These are phyloP conservation scores for Macropus fuliginosus DNA, from an alignment of 2,797 vertebrate species.

Conservation along the genomic window DNA sequence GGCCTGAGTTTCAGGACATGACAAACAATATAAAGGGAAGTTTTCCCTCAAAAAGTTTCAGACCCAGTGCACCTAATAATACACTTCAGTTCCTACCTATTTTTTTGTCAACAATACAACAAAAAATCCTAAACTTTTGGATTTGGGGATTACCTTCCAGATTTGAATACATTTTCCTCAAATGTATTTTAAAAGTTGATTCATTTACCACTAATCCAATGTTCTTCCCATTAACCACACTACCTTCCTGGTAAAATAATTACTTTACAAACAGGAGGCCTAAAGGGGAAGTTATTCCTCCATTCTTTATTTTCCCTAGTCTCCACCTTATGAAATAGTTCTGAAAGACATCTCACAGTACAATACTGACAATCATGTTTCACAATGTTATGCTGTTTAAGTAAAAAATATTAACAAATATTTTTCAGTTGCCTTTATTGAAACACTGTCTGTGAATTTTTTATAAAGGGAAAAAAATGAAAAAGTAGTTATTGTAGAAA, in stretches of 20 bases:
- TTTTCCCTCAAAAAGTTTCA: not conserved
- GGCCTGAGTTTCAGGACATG: not conserved
- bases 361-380: not conserved
- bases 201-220: not conserved
- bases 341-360: not conserved
- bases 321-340: not conserved
- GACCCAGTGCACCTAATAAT: not conserved
- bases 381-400: not conserved
- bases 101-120: not conserved
- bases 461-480: not conserved
- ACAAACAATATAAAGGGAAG: not conserved
- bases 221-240: not conserved
- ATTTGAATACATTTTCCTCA: not conserved
- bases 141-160: not conserved
- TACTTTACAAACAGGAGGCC: not conserved
- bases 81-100: not conserved
- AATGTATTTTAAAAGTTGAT: not conserved
- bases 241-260: not conserved
- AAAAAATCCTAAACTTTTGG: not conserved
- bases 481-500: not conserved
- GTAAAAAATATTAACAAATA: not conserved
- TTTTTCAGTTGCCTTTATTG: not conserved
- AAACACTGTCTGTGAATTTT: not conserved
- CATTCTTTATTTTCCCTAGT: not conserved
- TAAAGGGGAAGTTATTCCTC: not conserved